A percentile compares a stretch with the other conserved stretches of the same genome.
phyloP scores from a whole-genome alignment of 1,140 invertebrate genomes.

The Drosophila hydei region DNA sequence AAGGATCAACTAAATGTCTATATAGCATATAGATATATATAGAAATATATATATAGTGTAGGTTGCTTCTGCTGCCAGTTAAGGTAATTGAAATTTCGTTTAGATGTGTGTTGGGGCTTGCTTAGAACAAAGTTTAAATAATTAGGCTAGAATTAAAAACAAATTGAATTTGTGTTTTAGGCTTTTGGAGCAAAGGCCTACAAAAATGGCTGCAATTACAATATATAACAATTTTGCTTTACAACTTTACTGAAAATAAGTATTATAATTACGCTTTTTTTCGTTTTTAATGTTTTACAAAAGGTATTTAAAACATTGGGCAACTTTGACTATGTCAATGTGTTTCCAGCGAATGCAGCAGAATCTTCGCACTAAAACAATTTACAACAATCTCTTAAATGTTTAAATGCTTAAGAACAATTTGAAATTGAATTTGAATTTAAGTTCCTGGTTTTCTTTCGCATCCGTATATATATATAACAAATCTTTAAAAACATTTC shows the following conservation, averaged over 20 bases:
- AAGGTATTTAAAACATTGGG: constrained; percentile 17
- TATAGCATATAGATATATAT: constrained; percentile 25
- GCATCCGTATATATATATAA: constrained; percentile 17
- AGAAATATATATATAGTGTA: constrained; percentile 25
- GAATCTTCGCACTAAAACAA: constrained; percentile 42
- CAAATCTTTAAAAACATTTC: constrained; percentile 37
- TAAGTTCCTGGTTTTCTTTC: constrained; percentile 5
- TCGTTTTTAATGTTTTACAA: not conserved
- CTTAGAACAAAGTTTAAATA: constrained; percentile 62
- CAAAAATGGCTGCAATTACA: constrained; percentile 49
- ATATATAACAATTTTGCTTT: constrained; percentile 17
- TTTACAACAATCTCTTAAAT: constrained; percentile 64
- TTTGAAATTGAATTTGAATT: constrained; percentile 46
- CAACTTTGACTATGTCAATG: constrained; percentile 67
- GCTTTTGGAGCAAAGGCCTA: constrained; percentile 35
- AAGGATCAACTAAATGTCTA: constrained; percentile 54
- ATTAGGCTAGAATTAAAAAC: constrained; percentile 67
- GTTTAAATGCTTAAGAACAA: constrained; percentile 73
- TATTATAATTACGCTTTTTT: constrained; percentile 10
- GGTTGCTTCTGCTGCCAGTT: constrained; percentile 49
- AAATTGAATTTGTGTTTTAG: constrained; percentile 67
- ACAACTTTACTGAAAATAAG: constrained; percentile 26
- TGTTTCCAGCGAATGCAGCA: constrained; percentile 34
- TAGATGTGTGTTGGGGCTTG: constrained; percentile 13
- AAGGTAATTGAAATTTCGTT: constrained; percentile 42